phyloP scores from a whole-genome alignment of 2,888 invertebrate genomes.

The Heliconius cydno region DNA sequence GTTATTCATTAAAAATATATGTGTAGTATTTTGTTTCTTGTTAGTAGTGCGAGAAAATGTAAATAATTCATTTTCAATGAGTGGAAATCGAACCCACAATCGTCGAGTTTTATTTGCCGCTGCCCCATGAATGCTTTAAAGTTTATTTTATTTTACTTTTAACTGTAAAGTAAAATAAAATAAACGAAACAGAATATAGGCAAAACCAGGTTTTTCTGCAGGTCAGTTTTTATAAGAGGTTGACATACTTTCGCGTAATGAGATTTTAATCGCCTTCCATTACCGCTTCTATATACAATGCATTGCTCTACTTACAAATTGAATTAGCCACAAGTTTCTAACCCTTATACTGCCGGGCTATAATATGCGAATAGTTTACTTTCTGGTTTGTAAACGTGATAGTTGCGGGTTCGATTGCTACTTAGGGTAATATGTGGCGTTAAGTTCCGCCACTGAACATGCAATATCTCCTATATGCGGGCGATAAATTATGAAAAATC shows the following conservation, averaged over 20 bases:
- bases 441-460: not conserved
- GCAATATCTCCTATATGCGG: no score
- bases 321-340: conserved; percentile 21
- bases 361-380: not conserved
- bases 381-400: not conserved
- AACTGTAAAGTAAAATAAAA: no score
- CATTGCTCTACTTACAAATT: conserved; percentile 21
- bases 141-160: no score
- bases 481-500: no score
- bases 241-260: conserved; percentile 23
- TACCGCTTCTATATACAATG: conserved; percentile 11
- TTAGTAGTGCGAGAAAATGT: not conserved
- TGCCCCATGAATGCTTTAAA: no score
- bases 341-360: conserved; percentile 2
- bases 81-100: not conserved
- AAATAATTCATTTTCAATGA: not conserved
- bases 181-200: not conserved
- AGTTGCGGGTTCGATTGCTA: no score
- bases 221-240: conserved; percentile 3
- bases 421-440: not conserved
- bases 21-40: no score
- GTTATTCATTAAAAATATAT: no score
- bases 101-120: not conserved
- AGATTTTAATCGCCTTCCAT: conserved; percentile 22
- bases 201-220: not conserved